Evolutionary conservation across 2,888 invertebrate species (phyloP), one percentile per base, ranked within the genome.

Genomic region (Tinea pellionella): DNA sequence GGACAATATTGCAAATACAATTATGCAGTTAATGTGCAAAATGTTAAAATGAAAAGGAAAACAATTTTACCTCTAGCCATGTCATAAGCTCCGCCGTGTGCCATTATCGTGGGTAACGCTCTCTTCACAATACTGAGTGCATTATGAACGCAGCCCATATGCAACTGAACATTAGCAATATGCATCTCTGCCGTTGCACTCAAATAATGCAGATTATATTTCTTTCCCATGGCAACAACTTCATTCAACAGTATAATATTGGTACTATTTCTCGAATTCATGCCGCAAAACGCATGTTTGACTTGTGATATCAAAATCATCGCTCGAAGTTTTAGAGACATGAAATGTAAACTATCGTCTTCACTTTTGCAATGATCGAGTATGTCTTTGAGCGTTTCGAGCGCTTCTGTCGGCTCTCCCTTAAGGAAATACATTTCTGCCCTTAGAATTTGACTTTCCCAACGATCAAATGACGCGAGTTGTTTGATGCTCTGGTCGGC

Each of bases 21-120:
- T n/a, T 37, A 11, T 11, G 9, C 41, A n/a, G n/a, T n/a, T n/a
- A n/a, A n/a, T n/a, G n/a, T n/a, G 7, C 11, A 32, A 32, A 32
- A 9, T 9, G 11, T 9, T 32, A 32, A 32, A 32, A 32, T 32
- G 7, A n/a, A n/a, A n/a, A n/a, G n/a, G n/a, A n/a, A n/a, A n/a
- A n/a, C n/a, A n/a, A n/a, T n/a, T 47, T 66, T 70, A 88, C 88
- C 92, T 79, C 94, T 90, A 0, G 93, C 96, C 69, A 92, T 90
- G 74, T 97, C 96, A 67, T 92, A 94, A 18, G 91, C 88, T 13
- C 94, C 93, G 0, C 96, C 96, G 70, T 96, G 94, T 0, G 94
- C 91, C 73, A 96, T 89, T 57, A 96, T 89, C 30, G 89, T 88
- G 7, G 93, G 90, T 68, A 95, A 88, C 61, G 92, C 90, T 74